A percentile compares a stretch with the other conserved stretches of the same genome.
These are phyloP conservation scores for Eledone cirrhosa DNA, from an alignment of 2,888 invertebrate species.

Conservation along the genomic window DNA sequence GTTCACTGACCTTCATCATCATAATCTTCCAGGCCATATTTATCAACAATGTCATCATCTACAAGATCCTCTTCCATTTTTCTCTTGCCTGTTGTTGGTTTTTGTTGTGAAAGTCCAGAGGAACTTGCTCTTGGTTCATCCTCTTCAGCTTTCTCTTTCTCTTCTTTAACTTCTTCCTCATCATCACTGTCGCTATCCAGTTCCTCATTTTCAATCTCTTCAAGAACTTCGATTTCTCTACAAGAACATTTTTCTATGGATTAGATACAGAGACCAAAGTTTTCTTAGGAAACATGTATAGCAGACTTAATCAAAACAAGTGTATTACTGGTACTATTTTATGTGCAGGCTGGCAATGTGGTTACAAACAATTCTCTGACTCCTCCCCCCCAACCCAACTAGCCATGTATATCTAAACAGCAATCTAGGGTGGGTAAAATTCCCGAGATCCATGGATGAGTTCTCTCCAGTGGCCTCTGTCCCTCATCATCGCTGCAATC, in stretches of 20 bases:
- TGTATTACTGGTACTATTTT: too few species aligned
- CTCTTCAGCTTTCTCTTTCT: conserved; percentile 54
- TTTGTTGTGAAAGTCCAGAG: conserved; percentile 25
- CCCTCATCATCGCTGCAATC: too few species aligned
- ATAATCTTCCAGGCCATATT: conserved; percentile 70
- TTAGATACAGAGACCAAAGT: neutral
- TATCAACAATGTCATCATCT: conserved; percentile 76
- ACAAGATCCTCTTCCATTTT: conserved; percentile 46
- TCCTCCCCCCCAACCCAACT: too few species aligned
- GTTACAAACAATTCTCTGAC: too few species aligned
- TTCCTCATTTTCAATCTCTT: conserved; percentile 34
- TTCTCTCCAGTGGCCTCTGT: too few species aligned
- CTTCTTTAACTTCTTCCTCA: conserved; percentile 48
- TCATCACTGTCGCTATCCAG: conserved; percentile 25
- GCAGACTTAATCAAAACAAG: too few species aligned
- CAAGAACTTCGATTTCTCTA: conserved; percentile 38
- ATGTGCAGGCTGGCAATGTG: too few species aligned
- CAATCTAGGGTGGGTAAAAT: too few species aligned
- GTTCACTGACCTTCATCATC: conserved; percentile 58
- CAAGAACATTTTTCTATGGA: conserved; percentile 8
- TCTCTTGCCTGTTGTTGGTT: conserved; percentile 27
- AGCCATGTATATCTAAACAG: too few species aligned
- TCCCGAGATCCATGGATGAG: too few species aligned
- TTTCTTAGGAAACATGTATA: neutral
- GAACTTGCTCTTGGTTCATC: conserved; percentile 24